These are phyloP conservation scores for Synanthedon tipuliformis DNA, from an alignment of 2,888 invertebrate genomes.

Conservation along the genomic window DNA sequence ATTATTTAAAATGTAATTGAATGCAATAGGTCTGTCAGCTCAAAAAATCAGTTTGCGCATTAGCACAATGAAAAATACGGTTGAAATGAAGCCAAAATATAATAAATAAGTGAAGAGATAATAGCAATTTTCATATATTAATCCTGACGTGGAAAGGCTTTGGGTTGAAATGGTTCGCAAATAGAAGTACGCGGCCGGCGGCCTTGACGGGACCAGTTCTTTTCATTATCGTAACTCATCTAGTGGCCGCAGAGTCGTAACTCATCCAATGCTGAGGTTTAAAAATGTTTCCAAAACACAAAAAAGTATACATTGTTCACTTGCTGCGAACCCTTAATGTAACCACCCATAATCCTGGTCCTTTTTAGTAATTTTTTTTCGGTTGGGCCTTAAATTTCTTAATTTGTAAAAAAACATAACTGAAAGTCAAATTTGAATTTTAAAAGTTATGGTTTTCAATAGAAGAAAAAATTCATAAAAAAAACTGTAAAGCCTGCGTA, in stretches of 20 bases:
- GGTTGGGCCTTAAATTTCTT: too few relatives aligned
- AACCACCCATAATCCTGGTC: too few relatives aligned
- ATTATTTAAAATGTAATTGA: background rate
- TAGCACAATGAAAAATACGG: slow-evolving; percentile 38
- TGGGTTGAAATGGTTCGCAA: slow-evolving; percentile 8
- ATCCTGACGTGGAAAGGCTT: slow-evolving; percentile 21
- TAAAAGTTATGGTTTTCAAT: too few relatives aligned
- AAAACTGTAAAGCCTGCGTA: too few relatives aligned
- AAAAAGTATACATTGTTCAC: too few relatives aligned
- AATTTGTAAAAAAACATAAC: too few relatives aligned
- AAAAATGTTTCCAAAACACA: too few relatives aligned
- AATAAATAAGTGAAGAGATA: slow-evolving; percentile 20
- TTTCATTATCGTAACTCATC: background rate
- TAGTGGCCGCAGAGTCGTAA: slow-evolving; percentile 8
- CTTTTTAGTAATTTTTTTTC: too few relatives aligned
- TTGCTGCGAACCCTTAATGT: too few relatives aligned
- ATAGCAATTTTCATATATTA: slow-evolving; percentile 46
- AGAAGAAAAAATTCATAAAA: too few relatives aligned
- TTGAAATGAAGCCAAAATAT: slow-evolving; percentile 43
- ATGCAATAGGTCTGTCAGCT: background rate
- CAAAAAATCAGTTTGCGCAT: slow-evolving; percentile 21
- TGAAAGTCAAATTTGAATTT: too few relatives aligned
- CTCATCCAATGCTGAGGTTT: too few relatives aligned
- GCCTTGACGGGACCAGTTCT: slow-evolving; percentile 12
- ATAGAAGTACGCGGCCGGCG: slow-evolving; percentile 4